Percentiles rank a stretch among this genome's conserved stretches.
Conservation (phyloP, 2,888 invertebrate species). For the Leptogaster cylindrica region DNA sequence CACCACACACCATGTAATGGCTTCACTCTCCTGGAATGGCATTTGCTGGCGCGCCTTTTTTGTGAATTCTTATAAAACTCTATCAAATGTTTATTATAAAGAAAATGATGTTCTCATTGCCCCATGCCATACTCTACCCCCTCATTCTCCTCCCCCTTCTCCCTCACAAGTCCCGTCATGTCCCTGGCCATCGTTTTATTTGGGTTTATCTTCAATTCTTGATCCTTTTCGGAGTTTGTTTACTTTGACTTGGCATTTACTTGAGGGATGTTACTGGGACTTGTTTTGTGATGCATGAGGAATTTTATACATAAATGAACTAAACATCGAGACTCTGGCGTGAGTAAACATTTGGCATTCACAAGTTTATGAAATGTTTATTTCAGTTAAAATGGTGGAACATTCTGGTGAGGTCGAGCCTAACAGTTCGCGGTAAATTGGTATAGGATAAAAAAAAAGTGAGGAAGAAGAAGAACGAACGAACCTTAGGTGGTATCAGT, state of each 20-base stretch:
- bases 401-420: slow-evolving; percentile 12
- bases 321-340: neutral
- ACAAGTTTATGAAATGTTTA: slow-evolving; percentile 32
- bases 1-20: slow-evolving; percentile 17
- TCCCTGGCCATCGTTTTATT: slow-evolving; percentile 17
- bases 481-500: no score
- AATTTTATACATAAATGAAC: slow-evolving; percentile 23
- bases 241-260: slow-evolving; percentile 37
- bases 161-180: no score
- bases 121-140: neutral
- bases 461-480: no score
- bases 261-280: slow-evolving; percentile 37
- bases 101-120: slow-evolving; percentile 32
- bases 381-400: slow-evolving; percentile 32
- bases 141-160: neutral
- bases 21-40: slow-evolving; percentile 12
- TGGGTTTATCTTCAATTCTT: slow-evolving; percentile 38
- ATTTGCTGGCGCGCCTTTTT: slow-evolving; percentile 17
- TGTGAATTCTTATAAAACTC: slow-evolving; percentile 40
- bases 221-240: slow-evolving; percentile 38
- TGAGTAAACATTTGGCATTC: slow-evolving; percentile 23
- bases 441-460: no score
- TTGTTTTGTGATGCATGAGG: slow-evolving; percentile 31
- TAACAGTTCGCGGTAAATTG: slow-evolving; percentile 27
- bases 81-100: slow-evolving; percentile 40